These are phyloP conservation scores for Vipera latastei DNA, from an alignment of 2,797 vertebrate genomes.

Conservation along the genomic window DNA sequence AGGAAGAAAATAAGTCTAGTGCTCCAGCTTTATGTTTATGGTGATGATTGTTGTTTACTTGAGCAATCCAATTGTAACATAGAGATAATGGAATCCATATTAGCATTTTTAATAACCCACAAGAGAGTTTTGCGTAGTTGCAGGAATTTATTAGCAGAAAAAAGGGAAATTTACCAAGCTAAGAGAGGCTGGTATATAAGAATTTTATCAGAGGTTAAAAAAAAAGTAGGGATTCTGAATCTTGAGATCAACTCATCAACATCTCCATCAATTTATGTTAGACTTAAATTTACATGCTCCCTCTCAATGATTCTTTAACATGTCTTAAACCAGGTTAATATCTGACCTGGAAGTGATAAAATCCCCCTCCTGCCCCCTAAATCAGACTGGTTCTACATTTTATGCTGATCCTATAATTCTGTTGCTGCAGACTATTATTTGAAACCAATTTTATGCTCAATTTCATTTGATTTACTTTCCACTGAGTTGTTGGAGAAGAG, in stretches of 20 bases:
- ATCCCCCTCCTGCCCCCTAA: not conserved
- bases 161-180: not conserved
- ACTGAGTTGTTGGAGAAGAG: not conserved
- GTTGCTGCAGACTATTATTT: not conserved
- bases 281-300: not conserved
- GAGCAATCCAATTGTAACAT: not conserved
- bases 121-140: not conserved
- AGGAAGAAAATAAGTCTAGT: slow-evolving; percentile 17
- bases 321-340: not conserved
- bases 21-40: slow-evolving; percentile 29
- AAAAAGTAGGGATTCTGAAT: not conserved
- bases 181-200: not conserved
- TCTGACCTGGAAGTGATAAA: not conserved
- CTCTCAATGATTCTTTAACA: not conserved
- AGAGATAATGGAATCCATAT: not conserved
- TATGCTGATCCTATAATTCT: not conserved
- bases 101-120: not conserved
- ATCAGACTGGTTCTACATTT: not conserved
- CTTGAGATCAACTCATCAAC: not conserved
- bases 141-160: not conserved
- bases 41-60: not conserved
- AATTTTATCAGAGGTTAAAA: not conserved
- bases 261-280: not conserved
- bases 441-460: not conserved
- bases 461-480: not conserved